Evolutionary conservation across 2,888 invertebrate species (phyloP), one percentile per base, ranked within the genome.

Genomic region (Melanchra persicariae): DNA sequence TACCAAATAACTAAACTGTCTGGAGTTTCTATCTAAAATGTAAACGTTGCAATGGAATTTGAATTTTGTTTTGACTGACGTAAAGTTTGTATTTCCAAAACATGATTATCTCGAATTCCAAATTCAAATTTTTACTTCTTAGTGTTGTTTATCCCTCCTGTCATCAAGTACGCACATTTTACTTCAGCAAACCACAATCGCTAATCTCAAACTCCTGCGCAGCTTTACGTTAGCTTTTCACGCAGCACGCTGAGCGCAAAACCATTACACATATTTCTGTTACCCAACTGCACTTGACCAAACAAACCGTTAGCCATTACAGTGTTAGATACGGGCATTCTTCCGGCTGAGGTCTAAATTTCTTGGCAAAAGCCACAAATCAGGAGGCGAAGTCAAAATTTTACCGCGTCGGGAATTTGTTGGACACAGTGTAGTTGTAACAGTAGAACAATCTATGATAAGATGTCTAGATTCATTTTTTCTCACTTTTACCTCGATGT

Each of bases 221-320:
- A 78, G 34, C 26, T 19, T 70, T 58, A 62, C 12, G 19, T 40
- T 10, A 47, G 22, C 9, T 37, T 40, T 65, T 49, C 43, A 58
- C 51, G 55, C 70, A 24, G 40, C 69, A 60, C 15, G 65, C 76
- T 75, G 69, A 40, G 63, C 49, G n/a, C 47, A 52, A 49, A 64
- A 17, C 24, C 64, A 80, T 65, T 60, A 62, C 45, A 65, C 45
- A 77, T 81, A 78, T 59, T 77, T 55, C 59, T 64, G 59, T 62
- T 43, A 66, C 65, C 51, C 71, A 15, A 66, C 77, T 67, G 81
- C 55, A 63, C 52, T 59, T 81, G 72, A 67, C 40, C 72, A 66
- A 65, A 67, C 52, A 67, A 64, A 78, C 75, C 79, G 76, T 75
- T 71, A 81, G 26, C 63, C 52, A 67, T 64, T 67, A 54, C 60